Evolutionary conservation across 2,888 invertebrate genomes (phyloP), one percentile per base, ranked within the genome.

Genomic region (Acanthoscelides obtectus): DNA sequence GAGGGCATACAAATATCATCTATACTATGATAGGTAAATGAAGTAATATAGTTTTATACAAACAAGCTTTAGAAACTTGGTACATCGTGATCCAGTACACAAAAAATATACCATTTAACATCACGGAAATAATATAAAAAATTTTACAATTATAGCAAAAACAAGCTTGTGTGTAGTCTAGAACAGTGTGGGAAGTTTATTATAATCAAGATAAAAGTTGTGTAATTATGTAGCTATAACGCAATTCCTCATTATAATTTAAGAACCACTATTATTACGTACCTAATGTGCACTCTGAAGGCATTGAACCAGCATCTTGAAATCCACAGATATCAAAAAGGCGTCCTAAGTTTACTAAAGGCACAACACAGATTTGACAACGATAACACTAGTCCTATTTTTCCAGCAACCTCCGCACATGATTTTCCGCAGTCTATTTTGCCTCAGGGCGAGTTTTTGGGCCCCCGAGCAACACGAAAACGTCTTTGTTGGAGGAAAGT

Each of bases 311-410:
- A 45, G 45, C 75, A 75, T 74, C 72, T 72, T 73, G 21, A 68
- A 45, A 45, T 45, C 45, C 45, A 45, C 45, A 45, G 17, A 45
- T 12, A 45, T 45, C 45, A 45, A 45, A 1, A 45, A 3, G 6
- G 25, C 17, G 45, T 45, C 45, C 45, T 45, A 12, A 17, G 17
- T 12, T 45, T 45, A 45, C 45, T 6, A 45, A 45, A 70, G 73
- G 71, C 69, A 74, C 71, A 71, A 73, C 72, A 73, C 69, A 67
- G 70, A 74, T 74, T 74, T 71, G 69, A 64, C 1, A 72, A 71
- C 70, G 72, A 69, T 21, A 71, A 63, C 75, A 75, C 75, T 75
- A 75, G 75, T 77, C 12, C 45, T 45, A 45, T 45, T 1, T 45
- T 45, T 45, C 45, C 45, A 71, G 69, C 74, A 72, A 70, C 45